Base-by-base conservation (phyloP, 2,888 invertebrate genomes). In the Drosophila flavopinicola region DNA sequence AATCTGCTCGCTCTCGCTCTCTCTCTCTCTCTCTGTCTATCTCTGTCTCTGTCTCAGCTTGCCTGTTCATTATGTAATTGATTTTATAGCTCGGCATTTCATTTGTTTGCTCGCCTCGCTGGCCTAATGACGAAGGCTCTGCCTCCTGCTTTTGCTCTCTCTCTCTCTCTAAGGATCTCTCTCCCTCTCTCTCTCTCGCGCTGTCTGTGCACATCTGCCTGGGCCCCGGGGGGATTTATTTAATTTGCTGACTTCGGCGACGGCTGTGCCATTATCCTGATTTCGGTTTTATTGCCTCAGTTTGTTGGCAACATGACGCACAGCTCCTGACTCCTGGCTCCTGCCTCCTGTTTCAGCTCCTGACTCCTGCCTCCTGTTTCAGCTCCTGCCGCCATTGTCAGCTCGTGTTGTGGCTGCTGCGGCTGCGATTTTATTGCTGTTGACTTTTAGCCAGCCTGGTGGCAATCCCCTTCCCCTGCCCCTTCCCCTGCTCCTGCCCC, bases 211-310 rank as follows among this genome's bases (percentile, higher is more conserved):
- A 79, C 84, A 84, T 85, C 84, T 84, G 84, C 83, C 59, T n/a
- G n/a, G 83, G 85, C 84, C 66, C 70, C n/a, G n/a, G 39, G 66
- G 84, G 84, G 87, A 87, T 84, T 84, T 84, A 85, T 87, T 87
- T 85, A 83, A 87, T 84, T 87, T 84, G 87, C 85, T 87, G 83
- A 72, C 80, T 75, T 69, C 65, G 57, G 67, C 56, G 24, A 49
- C 71, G 75, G 70, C 61, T 70, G 58, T 57, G 82, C 70, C 71
- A 87, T 85, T 87, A 87, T 84, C 79, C 84, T 83, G 87, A 87
- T 83, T 83, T 87, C 44, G 71, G 60, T 83, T 84, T 84, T 84
- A 87, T 84, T 87, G 70, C 87, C 68, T 79, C 47, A 74, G 79
- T 68, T 82, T 72, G 64, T 65, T 59, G 53, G 66, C 63, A 53